Base-by-base conservation (phyloP, 1,140 invertebrate species). In the Pseudomyrmex dendroicus region DNA sequence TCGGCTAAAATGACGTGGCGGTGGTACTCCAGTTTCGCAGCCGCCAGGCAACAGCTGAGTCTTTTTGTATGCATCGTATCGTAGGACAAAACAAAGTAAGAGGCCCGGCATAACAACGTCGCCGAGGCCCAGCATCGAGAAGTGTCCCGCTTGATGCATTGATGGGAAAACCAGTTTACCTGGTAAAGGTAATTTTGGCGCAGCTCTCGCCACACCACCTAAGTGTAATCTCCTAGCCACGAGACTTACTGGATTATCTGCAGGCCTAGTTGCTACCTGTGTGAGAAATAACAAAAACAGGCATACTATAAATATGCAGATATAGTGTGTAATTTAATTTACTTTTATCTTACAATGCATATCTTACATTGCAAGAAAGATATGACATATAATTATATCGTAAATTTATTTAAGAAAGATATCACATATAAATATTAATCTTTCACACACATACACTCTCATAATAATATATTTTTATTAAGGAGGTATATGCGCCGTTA, bases 31-130 rank as follows among this genome's bases (percentile, higher is more conserved):
- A 80, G 96, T 95, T 91, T 98, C 97, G 84, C 95, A 96, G 50
- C 95, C 96, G 59, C 95, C 95, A 68, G 95, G 95, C 46, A 96
- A 94, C n/a, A 96, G 92, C 91, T 97, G 97, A 54, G 97, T 96
- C 93, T 98, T 99, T 94, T 99, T 99, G 94, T 99, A 99, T 10
- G 98, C 98, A 95, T 99, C 99, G 93, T 99, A 99, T 20, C 97
- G 96, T 82, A 99, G 93, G 61, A 99, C 98, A 94, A 99, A 99
- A 94, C 99, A 99, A 82, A 99, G 95, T 84, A 99, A 91, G 22
- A 99, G 94, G 4, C 99, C 99, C n/a, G 99, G 98, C 98, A 99
- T 99, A 17, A 99, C 98, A 85, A 99, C 98, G 94, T 99, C 98
- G 48, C 98, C 98, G 12, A 99, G 95, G 84, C 98, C 98, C 48